Evolutionary conservation across 2,113 vertebrate genomes (phyloP).

Genomic region (Tragelaphus scriptus): DNA sequence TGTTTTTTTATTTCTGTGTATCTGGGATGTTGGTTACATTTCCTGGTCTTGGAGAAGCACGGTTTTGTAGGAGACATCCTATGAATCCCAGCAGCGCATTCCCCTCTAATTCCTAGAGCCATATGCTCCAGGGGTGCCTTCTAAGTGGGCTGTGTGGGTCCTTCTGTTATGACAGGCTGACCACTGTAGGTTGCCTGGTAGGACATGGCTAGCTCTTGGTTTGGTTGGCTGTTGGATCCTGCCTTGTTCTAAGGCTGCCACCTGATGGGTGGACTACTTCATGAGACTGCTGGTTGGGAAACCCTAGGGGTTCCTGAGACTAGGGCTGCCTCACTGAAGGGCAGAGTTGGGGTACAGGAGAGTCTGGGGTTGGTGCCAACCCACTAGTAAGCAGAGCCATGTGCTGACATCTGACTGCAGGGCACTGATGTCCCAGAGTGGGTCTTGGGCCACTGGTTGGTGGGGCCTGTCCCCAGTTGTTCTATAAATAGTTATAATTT

Average conservation of each 20-base stretch:
- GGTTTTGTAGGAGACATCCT: not conserved
- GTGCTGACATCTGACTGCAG: not conserved
- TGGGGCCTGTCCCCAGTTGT: not conserved
- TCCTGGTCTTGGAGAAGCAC: not conserved
- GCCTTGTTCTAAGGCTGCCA: not conserved
- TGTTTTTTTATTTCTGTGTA: not conserved
- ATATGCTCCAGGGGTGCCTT: not conserved
- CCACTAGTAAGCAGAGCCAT: not conserved
- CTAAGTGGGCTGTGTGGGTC: not conserved
- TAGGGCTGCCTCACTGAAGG: not conserved
- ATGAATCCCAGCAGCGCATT: not conserved
- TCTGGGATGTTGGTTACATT: not conserved
- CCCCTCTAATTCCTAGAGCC: not conserved
- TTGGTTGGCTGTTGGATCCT: not conserved
- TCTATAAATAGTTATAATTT: not conserved
- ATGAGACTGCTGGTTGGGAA: not conserved
- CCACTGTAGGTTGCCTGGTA: not conserved
- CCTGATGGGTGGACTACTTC: not conserved
- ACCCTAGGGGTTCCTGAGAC: not conserved
- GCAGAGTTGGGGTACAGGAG: not conserved
- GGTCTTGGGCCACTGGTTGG: not conserved
- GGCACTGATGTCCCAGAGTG: not conserved
- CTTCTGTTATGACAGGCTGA: not conserved
- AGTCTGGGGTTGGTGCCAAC: not conserved
- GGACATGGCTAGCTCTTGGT: not conserved